A percentile compares a stretch with the other conserved stretches of the same genome.
Evolutionary conservation across 2,113 vertebrate genomes (phyloP).

Genomic region (Acrocephalus kingi): DNA sequence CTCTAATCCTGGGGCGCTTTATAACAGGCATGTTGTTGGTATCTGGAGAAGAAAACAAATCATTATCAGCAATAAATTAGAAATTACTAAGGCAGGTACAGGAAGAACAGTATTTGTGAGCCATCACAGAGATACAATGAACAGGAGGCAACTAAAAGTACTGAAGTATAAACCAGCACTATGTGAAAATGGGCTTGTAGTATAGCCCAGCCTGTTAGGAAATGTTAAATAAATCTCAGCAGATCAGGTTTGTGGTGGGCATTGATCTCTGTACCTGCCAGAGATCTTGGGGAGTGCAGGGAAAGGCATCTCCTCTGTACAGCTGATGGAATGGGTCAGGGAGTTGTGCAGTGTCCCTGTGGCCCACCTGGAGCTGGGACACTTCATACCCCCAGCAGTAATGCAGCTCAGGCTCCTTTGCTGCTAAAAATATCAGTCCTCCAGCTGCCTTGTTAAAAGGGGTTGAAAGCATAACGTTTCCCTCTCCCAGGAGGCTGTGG

Average conservation of each 20-base stretch:
- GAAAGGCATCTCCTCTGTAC: neutral
- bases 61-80: neutral
- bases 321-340: neutral
- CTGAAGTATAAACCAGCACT: neutral
- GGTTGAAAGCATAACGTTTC: neutral
- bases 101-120: neutral
- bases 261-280: neutral
- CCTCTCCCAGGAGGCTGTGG: neutral
- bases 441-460: neutral
- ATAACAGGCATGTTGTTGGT: constrained; percentile 74
- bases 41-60: neutral
- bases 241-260: neutral
- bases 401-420: neutral
- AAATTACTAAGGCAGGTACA: neutral
- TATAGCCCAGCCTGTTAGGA: neutral
- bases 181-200: neutral
- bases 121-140: neutral
- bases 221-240: neutral
- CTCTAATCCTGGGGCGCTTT: constrained; percentile 52
- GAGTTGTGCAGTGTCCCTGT: neutral
- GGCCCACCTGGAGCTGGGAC: neutral
- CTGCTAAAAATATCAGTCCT: neutral
- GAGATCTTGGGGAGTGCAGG: neutral
- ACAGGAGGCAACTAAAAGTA: neutral
- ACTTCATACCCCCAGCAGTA: neutral